Evolutionary conservation across 2,113 vertebrate genomes (phyloP).

Genomic region (Pogona vitticeps): DNA sequence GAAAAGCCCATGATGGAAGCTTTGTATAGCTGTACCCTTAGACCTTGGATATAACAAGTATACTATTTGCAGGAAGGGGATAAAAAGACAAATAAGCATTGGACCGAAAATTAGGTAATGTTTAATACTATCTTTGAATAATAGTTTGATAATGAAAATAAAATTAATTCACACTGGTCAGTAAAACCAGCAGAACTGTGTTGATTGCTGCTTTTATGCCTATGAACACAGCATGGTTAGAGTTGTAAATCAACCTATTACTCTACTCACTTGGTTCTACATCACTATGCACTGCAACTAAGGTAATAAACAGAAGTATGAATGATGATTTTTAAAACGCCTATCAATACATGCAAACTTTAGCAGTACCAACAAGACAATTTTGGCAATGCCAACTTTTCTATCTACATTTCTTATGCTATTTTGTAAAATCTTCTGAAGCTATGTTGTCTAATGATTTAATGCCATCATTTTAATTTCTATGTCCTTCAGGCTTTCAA

Average conservation of each 20-base stretch:
- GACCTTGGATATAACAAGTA: not conserved
- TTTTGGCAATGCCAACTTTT: conserved; percentile 19
- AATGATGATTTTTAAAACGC: conserved; percentile 18
- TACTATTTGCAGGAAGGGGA: not conserved
- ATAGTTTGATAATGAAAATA: conserved; percentile 25
- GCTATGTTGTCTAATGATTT: conserved; percentile 55
- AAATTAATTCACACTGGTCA: not conserved
- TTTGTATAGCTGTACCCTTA: not conserved
- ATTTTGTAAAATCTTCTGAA: conserved; percentile 52
- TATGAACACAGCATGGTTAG: conserved; percentile 12
- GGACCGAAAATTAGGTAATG: not conserved
- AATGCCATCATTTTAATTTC: conserved; percentile 49
- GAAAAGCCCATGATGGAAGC: not conserved
- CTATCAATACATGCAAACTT: conserved; percentile 26
- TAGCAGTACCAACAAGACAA: conserved; percentile 24
- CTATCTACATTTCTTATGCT: conserved; percentile 40
- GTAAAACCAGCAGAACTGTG: conserved; percentile 27
- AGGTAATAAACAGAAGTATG: fast-evolving
- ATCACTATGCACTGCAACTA: not conserved
- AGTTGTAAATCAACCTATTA: not conserved
- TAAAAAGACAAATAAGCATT: conserved; percentile 31
- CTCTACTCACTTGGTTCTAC: conserved; percentile 1
- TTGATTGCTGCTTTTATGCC: conserved; percentile 2
- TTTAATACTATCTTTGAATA: conserved; percentile 16
- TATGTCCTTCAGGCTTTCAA: conserved; percentile 52